phyloP scores from a whole-genome alignment of 2,888 invertebrate genomes.

The Labia minor region DNA sequence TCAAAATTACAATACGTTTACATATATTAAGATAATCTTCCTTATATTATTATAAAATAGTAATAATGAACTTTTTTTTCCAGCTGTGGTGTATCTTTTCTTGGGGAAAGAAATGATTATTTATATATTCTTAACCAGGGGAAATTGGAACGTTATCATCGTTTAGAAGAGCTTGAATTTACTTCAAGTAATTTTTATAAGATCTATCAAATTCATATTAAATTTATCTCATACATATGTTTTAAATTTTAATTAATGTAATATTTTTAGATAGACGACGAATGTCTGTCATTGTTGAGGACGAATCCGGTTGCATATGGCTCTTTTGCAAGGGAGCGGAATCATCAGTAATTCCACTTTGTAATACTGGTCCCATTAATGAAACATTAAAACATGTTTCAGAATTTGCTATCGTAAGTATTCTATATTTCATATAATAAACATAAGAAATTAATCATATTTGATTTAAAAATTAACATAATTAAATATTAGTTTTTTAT shows the following conservation, averaged over 20 bases:
- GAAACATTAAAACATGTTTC: slow-evolving; percentile 38
- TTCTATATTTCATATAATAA: neutral
- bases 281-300: slow-evolving; percentile 81
- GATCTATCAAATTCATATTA: too few relatives aligned
- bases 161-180: slow-evolving; percentile 75
- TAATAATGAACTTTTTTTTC: slow-evolving; percentile 17
- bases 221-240: neutral
- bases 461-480: slow-evolving; percentile 16
- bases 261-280: slow-evolving; percentile 62
- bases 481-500: too few relatives aligned
- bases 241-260: too few relatives aligned
- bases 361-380: slow-evolving; percentile 35
- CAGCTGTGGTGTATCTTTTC: slow-evolving; percentile 45
- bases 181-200: slow-evolving; percentile 47
- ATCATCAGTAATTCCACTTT: slow-evolving; percentile 58
- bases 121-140: slow-evolving; percentile 38
- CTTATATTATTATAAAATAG: too few relatives aligned
- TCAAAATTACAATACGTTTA: too few relatives aligned
- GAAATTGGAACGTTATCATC: slow-evolving; percentile 42
- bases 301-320: slow-evolving; percentile 53
- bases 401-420: slow-evolving; percentile 44
- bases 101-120: slow-evolving; percentile 36
- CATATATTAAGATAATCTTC: too few relatives aligned
- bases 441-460: neutral
- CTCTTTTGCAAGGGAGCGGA: slow-evolving; percentile 77